Conservation (phyloP, 2,797 vertebrate species). For the Synaphobranchus kaupii region DNA sequence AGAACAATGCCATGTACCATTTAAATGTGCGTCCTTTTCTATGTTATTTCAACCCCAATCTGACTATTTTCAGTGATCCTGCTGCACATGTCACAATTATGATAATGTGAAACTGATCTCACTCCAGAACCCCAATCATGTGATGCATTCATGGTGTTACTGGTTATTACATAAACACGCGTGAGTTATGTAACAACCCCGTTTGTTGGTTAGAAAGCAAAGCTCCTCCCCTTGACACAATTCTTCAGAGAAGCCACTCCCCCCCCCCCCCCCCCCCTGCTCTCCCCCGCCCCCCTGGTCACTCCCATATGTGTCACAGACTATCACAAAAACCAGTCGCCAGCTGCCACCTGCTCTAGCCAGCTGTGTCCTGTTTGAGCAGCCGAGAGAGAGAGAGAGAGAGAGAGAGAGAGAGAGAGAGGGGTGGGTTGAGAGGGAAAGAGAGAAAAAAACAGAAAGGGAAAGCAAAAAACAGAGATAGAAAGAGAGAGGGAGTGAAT, state of each 20-base stretch:
- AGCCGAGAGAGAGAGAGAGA: not conserved
- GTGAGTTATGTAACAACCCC: constrained; percentile 31
- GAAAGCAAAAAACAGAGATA: not conserved
- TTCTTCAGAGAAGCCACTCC: not conserved
- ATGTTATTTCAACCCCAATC: not conserved
- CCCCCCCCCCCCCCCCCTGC: not conserved
- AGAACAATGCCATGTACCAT: not conserved
- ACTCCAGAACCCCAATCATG: not conserved
- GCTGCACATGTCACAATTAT: not conserved
- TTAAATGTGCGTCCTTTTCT: not conserved
- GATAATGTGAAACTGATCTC: not conserved
- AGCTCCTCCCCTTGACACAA: constrained; percentile 13
- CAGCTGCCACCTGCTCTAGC: constrained; percentile 24
- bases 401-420: not conserved
- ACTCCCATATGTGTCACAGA: constrained; percentile 10
- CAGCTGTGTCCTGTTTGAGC: constrained; percentile 35
- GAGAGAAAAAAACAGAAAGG: not conserved
- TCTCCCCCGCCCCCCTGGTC: not conserved
- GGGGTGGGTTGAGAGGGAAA: too few relatives aligned
- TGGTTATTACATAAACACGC: constrained; percentile 31
- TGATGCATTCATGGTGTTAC: constrained; percentile 22
- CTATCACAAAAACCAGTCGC: constrained; percentile 19
- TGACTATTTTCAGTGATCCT: not conserved
- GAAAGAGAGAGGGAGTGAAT: not conserved
- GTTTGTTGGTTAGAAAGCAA: constrained; percentile 11